Evolutionary conservation across 2,113 vertebrate genomes (phyloP), one percentile per base, ranked within the genome.

Genomic region (Telmatochromis brichardi): DNA sequence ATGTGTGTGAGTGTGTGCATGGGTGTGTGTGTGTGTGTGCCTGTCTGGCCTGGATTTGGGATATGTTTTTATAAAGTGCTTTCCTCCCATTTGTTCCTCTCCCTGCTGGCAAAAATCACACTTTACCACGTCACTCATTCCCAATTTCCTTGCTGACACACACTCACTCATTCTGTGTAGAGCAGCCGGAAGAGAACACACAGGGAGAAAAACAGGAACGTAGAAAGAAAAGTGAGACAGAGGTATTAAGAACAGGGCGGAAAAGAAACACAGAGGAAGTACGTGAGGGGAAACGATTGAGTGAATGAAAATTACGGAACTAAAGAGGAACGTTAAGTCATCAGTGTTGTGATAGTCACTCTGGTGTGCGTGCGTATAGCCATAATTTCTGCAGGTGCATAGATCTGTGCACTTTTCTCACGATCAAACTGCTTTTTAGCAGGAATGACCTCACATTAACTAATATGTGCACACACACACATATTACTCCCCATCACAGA

Each of bases 31-130:
- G 63, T 19, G 65, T 19, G 33, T 19, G 23, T 23, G 35, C 19
- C 80, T 68, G 76, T 65, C 85, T 87, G 88, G 76, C 82, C 90
- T 89, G 90, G 81, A 92, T 93, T 89, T 86, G 19, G 82, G 80
- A 81, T 85, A 78, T 82, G 76, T 84, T 94, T 93, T 86, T 88
- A 84, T 83, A 73, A 86, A 93, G 81, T 87, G 68, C 83, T 42
- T 58, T 82, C 81, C 40, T 82, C 78, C 81, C 58, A 80, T 90
- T 90, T 88, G 42, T 68, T 86, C 10, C 28, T 81, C 53, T 81
- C 23, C 40, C 89, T 15, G 6, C 68, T 47, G 65, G 84, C 45
- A 87, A 85, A 91, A 85, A 83, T 85, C 78, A 86, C 71, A 88
- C 82, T 82, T 83, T 68, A 71, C 84, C 51, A 78, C 14, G 8